Base-by-base conservation (phyloP, 1,140 invertebrate genomes). In the Polypedilum vanderplanki region DNA sequence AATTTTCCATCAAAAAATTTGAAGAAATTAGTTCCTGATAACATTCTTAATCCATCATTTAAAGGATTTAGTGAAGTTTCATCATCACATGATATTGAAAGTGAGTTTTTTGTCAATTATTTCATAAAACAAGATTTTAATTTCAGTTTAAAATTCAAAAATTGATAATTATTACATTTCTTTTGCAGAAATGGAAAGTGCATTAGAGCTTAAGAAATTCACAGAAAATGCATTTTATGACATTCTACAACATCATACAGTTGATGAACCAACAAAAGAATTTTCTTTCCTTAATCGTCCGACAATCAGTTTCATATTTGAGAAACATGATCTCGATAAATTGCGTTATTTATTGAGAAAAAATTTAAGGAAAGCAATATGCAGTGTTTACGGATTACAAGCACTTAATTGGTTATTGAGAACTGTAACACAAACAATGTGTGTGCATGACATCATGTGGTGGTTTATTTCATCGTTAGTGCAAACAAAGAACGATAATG, bases 321-420 rank as follows among this genome's bases (percentile, higher is more conserved):
- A 96, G 78, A 88, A 92, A 75, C 93, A 96, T 79, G 92, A 97
- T 80, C 84, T 97, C 17, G 89, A 91, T 24, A 87, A 89, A 22
- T 79, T 97, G 7, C 90, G 91, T 77, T 83, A 90, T 10, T 90
- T 91, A n/a, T 94, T 96, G 90, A 90, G 90, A 76, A 89, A 93
- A 76, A 90, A 93, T 0, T 80, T 96, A 1, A 84, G 93, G 74
- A 92, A 93, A 79, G 90, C 94, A 7, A 90, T 93, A 0, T 95
- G 93, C 80, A 85, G 95, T 76, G 90, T 94, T 8, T 95, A 94
- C 80, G 93, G 93, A 0, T 79, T 85, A 20, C 79, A 97, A 88
- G 95, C 95, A 0, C 86, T 98, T 74, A 97, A 98, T 81, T 99
- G 97, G 97, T 82, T 99, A 5, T 84, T 99, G 3, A 87, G 94